Evolutionary conservation across 1,140 invertebrate genomes (phyloP), one percentile per base, ranked within the genome.

Genomic region (Prorops nasuta): DNA sequence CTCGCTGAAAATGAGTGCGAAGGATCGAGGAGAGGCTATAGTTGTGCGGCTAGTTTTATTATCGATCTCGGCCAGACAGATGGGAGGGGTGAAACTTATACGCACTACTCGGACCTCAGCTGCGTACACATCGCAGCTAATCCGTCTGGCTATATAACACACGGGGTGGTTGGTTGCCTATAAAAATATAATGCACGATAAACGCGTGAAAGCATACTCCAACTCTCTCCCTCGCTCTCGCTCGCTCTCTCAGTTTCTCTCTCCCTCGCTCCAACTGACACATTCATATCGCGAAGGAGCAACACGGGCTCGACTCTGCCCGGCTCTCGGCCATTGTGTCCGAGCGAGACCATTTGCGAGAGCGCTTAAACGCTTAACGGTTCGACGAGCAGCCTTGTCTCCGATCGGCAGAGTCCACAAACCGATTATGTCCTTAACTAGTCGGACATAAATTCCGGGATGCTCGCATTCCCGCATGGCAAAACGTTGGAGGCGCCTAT

Each of bases 171-270:
- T 7, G 49, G 4, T 21, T 7, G 49, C 42, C 52, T 62, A 67
- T 64, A 69, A 69, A 70, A 66, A 67, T 59, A 58, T 68, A 67
- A 67, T 61, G 56, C 53, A 41, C 61, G 57, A 67, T 64, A 66
- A 65, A 59, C 44, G 63, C 54, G 36, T 46, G 51, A 56, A 56
- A 57, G 52, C 44, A 47, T 49, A 49, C 35, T 55, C 46, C 15
- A 36, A 40, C 47, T 24, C 20, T 16, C 16, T n/a, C 20, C 15
- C 31, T 2, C 24, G 10, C 4, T 28, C 24, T 28, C 24, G 4
- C 4, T 28, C 24, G 24, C 4, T 4, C 24, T 10, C 24, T 28
- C 24, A 6, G 4, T 28, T 10, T 28, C 24, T 4, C 24, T 28
- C 24, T 4, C 24, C 4, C 24, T 28, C 4, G 4, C 24, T 4